Base-by-base conservation (phyloP, 2,113 vertebrate genomes). In the Perccottus glenii region DNA sequence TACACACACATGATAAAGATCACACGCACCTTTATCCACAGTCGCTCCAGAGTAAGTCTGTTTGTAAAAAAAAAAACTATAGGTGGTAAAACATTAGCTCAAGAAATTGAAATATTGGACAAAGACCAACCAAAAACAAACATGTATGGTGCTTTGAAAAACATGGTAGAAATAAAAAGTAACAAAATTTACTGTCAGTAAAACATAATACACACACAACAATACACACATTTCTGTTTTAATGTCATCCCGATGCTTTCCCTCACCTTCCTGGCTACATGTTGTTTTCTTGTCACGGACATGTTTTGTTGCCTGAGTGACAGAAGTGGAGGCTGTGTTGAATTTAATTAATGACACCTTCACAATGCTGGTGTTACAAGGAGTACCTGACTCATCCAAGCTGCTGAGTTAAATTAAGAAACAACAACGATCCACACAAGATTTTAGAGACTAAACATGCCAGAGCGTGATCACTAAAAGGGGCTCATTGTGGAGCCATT, bases 1-100 rank as follows among this genome's bases (percentile, higher is more conserved):
- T 99, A 99, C 80, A 96, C 93, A 0, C 94, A 94, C 89, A 94
- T 98, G 96, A 89, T 99, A 76, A 90, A 92, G 32, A 93, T 98
- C 84, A 98, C 96, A 0, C 93, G 89, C 3, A 85, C 83, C 75
- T 98, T 99, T 62, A 89, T 96, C 11, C 93, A 89, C 59, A 95
- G 95, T 64, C 93, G 88, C 2, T 88, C 92, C 9, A 95, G 97
- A 92, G 98, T 99, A 63, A 87, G 90, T 78, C 44, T 53, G 1
- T 52, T 56, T n/a, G n/a, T n/a, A n/a, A n/a, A n/a, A n/a, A n/a
- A n/a, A n/a, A n/a, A n/a, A n/a, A n/a, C n/a, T 27, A 27, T 27
- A 27, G 19, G 19, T 27, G 19, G 19, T 27, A 27, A 27, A 27
- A 27, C 19, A 27, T 27, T 27, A 27, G 1, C 19, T 3, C 19